Conservation (phyloP, 92 coral and sea anemone genomes). For the Zoanthus sociatus region DNA sequence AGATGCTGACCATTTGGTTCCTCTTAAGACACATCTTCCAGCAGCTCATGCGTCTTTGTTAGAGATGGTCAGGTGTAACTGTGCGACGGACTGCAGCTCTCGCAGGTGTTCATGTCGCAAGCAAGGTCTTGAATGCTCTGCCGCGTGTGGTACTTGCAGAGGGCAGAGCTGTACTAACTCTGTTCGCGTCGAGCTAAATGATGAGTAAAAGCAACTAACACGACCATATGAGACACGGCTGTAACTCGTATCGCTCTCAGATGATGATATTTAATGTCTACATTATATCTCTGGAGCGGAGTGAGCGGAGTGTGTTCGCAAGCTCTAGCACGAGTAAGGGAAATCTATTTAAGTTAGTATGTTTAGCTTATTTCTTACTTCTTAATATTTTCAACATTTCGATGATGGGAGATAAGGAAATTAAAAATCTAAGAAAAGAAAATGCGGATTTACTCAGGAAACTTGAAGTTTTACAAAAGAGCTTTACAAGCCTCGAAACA, state of each 20-base stretch:
- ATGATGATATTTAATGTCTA: too few species aligned
- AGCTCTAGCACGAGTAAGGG: background rate
- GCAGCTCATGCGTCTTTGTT: too few species aligned
- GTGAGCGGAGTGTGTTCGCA: background rate
- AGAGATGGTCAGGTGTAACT: too few species aligned
- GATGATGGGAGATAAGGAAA: background rate
- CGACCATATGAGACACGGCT: too few species aligned
- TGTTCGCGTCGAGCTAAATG: background rate
- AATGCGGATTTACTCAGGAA: conserved; percentile 18
- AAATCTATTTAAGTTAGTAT: background rate
- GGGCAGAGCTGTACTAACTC: background rate
- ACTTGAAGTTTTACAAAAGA: background rate
- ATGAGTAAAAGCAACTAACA: too few species aligned
- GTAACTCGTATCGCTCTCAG: too few species aligned
- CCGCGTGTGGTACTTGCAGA: background rate
- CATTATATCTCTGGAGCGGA: too few species aligned
- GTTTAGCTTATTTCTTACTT: background rate
- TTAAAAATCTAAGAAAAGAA: conserved; percentile 20
- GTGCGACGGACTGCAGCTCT: too few species aligned
- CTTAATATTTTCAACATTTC: background rate
- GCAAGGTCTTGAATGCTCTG: background rate
- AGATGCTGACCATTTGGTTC: background rate
- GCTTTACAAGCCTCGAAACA: background rate
- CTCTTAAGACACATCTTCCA: too few species aligned
- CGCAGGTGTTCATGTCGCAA: too few species aligned